Base-by-base conservation (phyloP, 2,888 invertebrate species). In the Cordilura impudica region DNA sequence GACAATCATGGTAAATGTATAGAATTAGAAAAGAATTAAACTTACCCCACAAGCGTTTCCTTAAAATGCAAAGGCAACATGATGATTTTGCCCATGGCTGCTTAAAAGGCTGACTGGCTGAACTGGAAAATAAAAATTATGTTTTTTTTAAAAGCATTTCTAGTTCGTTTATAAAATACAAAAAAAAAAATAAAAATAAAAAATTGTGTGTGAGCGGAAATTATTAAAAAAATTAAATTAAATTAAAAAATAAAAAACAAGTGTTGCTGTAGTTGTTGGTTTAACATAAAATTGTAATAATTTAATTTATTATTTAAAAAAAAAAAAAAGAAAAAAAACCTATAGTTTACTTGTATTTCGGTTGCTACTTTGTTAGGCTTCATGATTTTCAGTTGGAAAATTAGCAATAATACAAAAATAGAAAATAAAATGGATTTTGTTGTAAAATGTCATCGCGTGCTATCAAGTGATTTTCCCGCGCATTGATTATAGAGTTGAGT, bases 361-460 rank as follows among this genome's bases (percentile, higher is more conserved):
- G 45, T 67, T 67, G 35, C 21, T 47, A 53, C 39, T 21, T n/a
- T n/a, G 72, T 70, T 69, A 70, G 60, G 70, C 70, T 61, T 61
- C 65, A 74, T 74, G 78, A 39, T 18, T 47, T 71, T 35, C 66
- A 79, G 53, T 75, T 49, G 1, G 35, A 67, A 54, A 29, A 51
- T 23, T 14, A 21, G 18, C 53, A 65, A 49, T 58, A 26, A 29
- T 61, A 69, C 19, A 61, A 53, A 49, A 69, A 61, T 66, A 19
- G 39, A 14, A 23, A 65, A 58, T 51, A 66, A 60, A 65, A n/a
- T 39, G 26, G 0, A 69, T 63, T 69, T 69, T 75, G 67, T 63
- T 79, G 70, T 71, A 75, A 78, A 81, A 74, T 81, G 87, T 86
- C 87, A 88, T 87, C 87, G 87, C 87, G 87, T 87, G 87, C 83